A percentile compares a stretch with the other conserved stretches of the same genome.
These are phyloP conservation scores for Rhinatrema bivittatum DNA, from an alignment of 2,797 vertebrate genomes.

Conservation along the genomic window DNA sequence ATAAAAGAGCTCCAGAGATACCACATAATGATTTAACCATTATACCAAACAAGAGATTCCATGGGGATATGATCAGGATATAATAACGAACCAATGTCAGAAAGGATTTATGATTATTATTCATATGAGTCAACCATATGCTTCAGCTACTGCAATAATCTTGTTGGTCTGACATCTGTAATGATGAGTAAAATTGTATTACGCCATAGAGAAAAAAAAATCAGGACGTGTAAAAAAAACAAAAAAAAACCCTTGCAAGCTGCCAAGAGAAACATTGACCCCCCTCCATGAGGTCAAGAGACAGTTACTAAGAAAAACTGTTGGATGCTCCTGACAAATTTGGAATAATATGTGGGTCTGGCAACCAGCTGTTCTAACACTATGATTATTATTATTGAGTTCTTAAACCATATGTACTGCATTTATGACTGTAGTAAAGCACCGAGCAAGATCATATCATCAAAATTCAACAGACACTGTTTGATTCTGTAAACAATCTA, in stretches of 20 bases:
- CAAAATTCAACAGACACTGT: constrained; percentile 9
- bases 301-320: constrained; percentile 69
- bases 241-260: constrained; percentile 54
- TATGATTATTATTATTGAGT: constrained; percentile 52
- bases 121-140: constrained; percentile 59
- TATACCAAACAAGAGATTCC: constrained; percentile 48
- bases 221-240: constrained; percentile 75
- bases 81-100: constrained; percentile 58
- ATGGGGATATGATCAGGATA: constrained; percentile 55
- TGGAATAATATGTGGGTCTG: constrained; percentile 54
- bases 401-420: constrained; percentile 34
- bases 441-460: constrained; percentile 15
- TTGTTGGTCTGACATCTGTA: constrained; percentile 52
- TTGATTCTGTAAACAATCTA: constrained; percentile 17
- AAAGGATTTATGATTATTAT: constrained; percentile 62
- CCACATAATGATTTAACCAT: constrained; percentile 53
- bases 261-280: constrained; percentile 69
- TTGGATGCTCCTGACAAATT: constrained; percentile 60
- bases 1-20: constrained; percentile 48
- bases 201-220: constrained; percentile 58
- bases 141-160: constrained; percentile 51
- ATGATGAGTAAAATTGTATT: constrained; percentile 74
- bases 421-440: constrained; percentile 31
- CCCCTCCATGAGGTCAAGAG: constrained; percentile 63
- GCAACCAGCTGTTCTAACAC: constrained; percentile 77